Evolutionary conservation across 2,888 invertebrate genomes (phyloP).

Genomic region (Tenthredo amoena): DNA sequence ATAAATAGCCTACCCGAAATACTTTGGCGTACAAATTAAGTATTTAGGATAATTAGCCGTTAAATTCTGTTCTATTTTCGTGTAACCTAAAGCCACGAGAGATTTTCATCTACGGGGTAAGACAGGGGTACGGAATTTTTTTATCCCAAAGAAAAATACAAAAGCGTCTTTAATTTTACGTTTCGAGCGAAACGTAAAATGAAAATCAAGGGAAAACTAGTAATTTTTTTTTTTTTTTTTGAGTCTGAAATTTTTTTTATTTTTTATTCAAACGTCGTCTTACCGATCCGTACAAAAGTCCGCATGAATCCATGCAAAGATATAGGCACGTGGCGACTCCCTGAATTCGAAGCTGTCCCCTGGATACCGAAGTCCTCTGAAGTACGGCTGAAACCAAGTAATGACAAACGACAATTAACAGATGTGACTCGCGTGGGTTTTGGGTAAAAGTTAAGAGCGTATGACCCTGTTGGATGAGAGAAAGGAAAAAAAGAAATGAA

Average conservation of each 20-base stretch:
- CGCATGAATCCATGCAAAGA: conserved; percentile 94
- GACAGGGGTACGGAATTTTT: not conserved
- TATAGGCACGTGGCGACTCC: conserved; percentile 92
- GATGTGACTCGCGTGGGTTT: not conserved
- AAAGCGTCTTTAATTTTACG: not conserved
- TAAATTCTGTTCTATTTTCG: conserved; percentile 33
- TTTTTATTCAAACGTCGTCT: conserved; percentile 77
- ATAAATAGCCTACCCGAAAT: not conserved
- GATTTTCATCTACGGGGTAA: conserved; percentile 13
- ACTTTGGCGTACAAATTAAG: conserved; percentile 64
- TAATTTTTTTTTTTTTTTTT: not conserved
- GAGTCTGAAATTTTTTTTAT: not conserved
- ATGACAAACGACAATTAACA: conserved; percentile 73
- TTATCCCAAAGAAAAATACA: not conserved
- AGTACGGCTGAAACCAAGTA: conserved; percentile 84
- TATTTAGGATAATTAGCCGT: conserved; percentile 72
- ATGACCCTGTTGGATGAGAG: not conserved
- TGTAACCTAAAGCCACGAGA: not conserved
- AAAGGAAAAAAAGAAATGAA: not conserved
- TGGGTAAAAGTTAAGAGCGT: not conserved
- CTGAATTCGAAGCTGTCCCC: conserved; percentile 93
- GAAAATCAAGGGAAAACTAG: not conserved
- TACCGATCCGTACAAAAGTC: conserved; percentile 93
- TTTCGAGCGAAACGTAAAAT: not conserved
- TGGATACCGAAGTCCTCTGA: conserved; percentile 85